Evolutionary conservation across 53 echinoderm and acorn worm genomes (phyloP), one percentile per base, ranked within the genome.

Genomic region (Zoroaster sp.): DNA sequence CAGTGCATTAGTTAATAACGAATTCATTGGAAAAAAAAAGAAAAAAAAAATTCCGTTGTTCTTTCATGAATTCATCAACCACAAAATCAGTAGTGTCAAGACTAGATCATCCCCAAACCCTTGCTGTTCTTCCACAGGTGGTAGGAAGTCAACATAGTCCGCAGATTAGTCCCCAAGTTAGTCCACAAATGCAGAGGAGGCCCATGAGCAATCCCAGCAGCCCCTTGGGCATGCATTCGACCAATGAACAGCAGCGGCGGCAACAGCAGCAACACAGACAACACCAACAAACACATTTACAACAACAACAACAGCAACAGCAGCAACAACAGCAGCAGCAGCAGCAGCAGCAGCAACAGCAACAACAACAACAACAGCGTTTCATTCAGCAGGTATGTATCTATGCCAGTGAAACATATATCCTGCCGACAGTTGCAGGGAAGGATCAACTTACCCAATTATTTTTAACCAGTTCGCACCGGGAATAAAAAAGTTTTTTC

Each of bases 131-230:
- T 69, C 44, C 71, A 18, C 40, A 87, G 87, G 87, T 87, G 67
- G 77, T 85, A 25, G 79, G 45, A 38, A 46, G 87, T 59, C 87
- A 74, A 33, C 95, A 92, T 66, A 97, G 95, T 90, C 95, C 95
- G 14, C 97, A 97, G 72, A 76, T 95, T 20, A 95, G 95, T 83
- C 95, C 97, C 3, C 90, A 92, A 45, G 93, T 95, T 68, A 95
- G 95, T 83, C 97, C 97, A 35, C 95, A 95, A 77, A 66, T 87
- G n/a, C 89, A 90, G 83, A 87, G 97, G 67, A 72, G 90, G 2
- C 81, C 52, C 35, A 89, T 94, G 91, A 91, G 91, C 71, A 94
- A 88, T 69, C 91, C 94, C 0, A 70, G 91, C 83, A 94, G 91
- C 54, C 94, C 94, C 36, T 75, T 94, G 5, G 94, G 88, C 63